Base-by-base conservation (phyloP, 2,888 invertebrate genomes). In the Catocala fraxini region DNA sequence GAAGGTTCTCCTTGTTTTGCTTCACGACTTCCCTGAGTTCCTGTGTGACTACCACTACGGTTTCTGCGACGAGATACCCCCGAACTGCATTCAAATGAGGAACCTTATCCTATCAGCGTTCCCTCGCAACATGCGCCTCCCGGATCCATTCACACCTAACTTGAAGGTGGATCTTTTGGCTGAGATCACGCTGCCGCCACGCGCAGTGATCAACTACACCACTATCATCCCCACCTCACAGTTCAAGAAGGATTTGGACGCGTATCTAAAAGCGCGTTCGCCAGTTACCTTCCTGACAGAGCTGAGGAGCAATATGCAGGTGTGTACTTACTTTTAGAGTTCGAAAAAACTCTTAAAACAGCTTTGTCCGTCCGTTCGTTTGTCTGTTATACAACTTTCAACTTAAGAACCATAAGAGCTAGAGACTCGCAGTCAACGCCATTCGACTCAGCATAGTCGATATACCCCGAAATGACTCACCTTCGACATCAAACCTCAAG, bases 1-100 rank as follows among this genome's bases (percentile, higher is more conserved):
- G 51, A 96, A 99, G 69, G 98, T 99, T 7, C 95, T 99, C 55
- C 95, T 99, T 45, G 99, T 99, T 0, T 94, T 99, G 39, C 95
- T 99, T 10, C 99, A 99, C 87, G 99, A 99, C 89, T 99, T 99
- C 89, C 99, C 99, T 0, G 99, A 99, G 92, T 99, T 99, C 89
- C 95, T 99, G 55, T 99, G 99, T 90, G 99, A 99, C 88, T 99
- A 99, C 90, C 99, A 99, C 89, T 99, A 99, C 89, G 98, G 98
- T 49, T 99, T 99, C 93, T 99, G 99, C 89, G 99, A 99, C 90
- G 99, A 98, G 66, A 99, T 99, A 80, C 99, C 99, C 51, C 98
- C 99, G 4, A 99, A 99, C 89, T 99, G 99, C 91, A 99, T 99
- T 75, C 99, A 98, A 90, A 98, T 99, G 98, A 96, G 99, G 55